phyloP scores from a whole-genome alignment of 1,140 invertebrate genomes.

The Batillaria attramentaria region DNA sequence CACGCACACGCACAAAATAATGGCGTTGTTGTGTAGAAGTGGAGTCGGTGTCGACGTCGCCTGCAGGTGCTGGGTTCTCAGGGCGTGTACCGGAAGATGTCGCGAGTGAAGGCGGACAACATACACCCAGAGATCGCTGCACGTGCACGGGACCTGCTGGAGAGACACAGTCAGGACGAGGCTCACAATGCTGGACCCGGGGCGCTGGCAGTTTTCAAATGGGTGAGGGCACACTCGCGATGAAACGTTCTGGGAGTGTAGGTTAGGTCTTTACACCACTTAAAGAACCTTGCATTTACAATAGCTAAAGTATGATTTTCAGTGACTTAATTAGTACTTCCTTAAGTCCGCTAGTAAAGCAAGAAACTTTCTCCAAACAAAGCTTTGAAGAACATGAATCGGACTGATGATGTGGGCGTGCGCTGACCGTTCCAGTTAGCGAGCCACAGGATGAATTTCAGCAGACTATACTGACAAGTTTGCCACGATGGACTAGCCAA shows the following conservation, averaged over 20 bases:
- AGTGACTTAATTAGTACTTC: neutral
- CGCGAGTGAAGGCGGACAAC: slow-evolving; percentile 11
- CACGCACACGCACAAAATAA: neutral
- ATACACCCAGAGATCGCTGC: slow-evolving; percentile 38
- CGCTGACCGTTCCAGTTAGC: no score
- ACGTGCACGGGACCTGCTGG: slow-evolving; percentile 31
- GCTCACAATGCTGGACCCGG: slow-evolving; percentile 17
- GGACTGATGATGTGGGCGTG: no score
- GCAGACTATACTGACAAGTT: no score
- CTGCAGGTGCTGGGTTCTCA: slow-evolving; percentile 17
- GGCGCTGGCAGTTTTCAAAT: slow-evolving; percentile 28
- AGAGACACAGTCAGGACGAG: slow-evolving; percentile 8
- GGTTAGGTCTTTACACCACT: neutral
- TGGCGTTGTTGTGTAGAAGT: slow-evolving; percentile 22
- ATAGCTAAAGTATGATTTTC: no score
- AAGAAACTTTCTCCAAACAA: neutral
- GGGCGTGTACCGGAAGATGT: slow-evolving; percentile 27
- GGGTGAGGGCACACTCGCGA: neutral
- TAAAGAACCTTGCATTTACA: neutral
- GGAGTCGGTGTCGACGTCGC: slow-evolving; percentile 31
- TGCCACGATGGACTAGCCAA: no score
- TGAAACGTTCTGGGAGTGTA: neutral
- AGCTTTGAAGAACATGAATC: neutral
- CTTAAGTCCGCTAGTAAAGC: neutral
- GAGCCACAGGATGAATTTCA: no score